A percentile compares a stretch with the other conserved stretches of the same genome.
phyloP scores from a whole-genome alignment of 92 coral and sea anemone species.

The Heteractis magnifica region DNA sequence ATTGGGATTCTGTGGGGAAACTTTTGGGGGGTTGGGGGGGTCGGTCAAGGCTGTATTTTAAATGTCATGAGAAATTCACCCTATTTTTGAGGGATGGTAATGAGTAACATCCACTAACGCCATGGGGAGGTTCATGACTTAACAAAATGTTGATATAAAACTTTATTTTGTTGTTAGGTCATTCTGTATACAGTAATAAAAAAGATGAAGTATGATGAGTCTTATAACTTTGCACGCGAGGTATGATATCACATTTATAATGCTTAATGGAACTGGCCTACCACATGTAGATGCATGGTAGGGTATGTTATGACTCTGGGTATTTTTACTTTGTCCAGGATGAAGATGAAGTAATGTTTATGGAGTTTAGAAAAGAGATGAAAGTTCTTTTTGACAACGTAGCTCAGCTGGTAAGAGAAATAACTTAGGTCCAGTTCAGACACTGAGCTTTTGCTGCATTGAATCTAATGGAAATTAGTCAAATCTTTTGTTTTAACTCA shows the following conservation, averaged over 20 bases:
- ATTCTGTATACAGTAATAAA: slow-evolving; percentile 72
- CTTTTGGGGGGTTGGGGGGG: too few species aligned
- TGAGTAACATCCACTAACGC: background rate
- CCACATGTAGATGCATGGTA: background rate
- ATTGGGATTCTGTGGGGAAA: too few species aligned
- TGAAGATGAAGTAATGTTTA: slow-evolving; percentile 98
- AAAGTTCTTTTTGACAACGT: slow-evolving; percentile 92
- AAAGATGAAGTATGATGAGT: slow-evolving; percentile 95
- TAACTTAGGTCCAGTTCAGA: background rate
- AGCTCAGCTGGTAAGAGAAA: slow-evolving; percentile 78
- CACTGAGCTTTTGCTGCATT: too few species aligned
- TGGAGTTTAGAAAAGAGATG: slow-evolving; percentile 89
- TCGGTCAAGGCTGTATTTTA: too few species aligned
- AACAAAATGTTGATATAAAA: background rate
- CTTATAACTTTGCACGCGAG: slow-evolving; percentile 94
- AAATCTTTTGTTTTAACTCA: background rate
- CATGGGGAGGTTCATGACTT: background rate
- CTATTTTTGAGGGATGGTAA: too few species aligned
- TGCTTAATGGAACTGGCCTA: background rate
- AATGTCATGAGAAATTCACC: too few species aligned
- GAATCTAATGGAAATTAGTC: too few species aligned
- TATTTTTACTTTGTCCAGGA: slow-evolving; percentile 47
- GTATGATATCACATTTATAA: slow-evolving; percentile 15
- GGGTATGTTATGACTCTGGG: background rate
- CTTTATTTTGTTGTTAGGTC: slow-evolving; percentile 41